phyloP scores from a whole-genome alignment of 2,888 invertebrate species.

The Allophyes oxyacanthae region DNA sequence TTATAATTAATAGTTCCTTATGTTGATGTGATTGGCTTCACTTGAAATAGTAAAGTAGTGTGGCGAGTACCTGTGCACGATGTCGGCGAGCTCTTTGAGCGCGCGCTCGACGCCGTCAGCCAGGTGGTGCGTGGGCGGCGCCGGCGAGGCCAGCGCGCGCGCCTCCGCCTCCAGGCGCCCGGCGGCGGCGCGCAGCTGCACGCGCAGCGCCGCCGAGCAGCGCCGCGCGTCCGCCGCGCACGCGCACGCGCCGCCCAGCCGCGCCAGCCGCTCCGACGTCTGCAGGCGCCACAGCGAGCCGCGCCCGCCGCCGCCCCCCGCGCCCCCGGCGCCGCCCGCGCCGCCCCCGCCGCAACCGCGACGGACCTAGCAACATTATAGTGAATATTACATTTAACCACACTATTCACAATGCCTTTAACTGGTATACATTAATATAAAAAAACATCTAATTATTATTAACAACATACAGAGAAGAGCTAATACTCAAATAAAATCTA shows the following conservation, averaged over 20 bases:
- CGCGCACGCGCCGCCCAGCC: constrained; percentile 94
- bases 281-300: constrained; percentile 84
- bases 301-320: constrained; percentile 66
- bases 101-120: constrained; percentile 91
- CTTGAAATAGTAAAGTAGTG: no score
- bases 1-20: no score
- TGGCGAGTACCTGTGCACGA: constrained; percentile 93
- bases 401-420: no score
- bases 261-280: constrained; percentile 89
- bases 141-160: constrained; percentile 76
- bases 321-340: constrained; percentile 59
- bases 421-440: no score
- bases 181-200: constrained; percentile 84
- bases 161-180: constrained; percentile 77
- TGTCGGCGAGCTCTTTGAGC: constrained; percentile 91
- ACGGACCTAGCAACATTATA: constrained; percentile 61
- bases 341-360: constrained; percentile 71
- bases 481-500: no score
- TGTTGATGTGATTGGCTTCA: no score
- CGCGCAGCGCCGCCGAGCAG: constrained; percentile 91
- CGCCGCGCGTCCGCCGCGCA: constrained; percentile 92
- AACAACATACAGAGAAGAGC: no score
- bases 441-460: no score
- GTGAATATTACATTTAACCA: no score
- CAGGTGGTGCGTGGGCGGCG: constrained; percentile 89